Evolutionary conservation across 2,888 invertebrate species (phyloP).

Genomic region (Strigamia maritima): DNA sequence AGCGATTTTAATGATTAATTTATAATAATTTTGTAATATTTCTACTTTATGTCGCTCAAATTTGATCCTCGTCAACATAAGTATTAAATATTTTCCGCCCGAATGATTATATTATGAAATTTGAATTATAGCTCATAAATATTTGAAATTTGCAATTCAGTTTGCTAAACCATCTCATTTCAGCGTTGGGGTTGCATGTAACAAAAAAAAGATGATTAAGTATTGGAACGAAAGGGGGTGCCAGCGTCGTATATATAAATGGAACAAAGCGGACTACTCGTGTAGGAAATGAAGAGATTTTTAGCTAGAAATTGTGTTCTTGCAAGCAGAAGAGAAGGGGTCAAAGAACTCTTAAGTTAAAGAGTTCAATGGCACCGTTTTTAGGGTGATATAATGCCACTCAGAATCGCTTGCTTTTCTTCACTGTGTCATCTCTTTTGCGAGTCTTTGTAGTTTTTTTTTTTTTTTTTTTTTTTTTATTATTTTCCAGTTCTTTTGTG

Average conservation of each 20-base stretch:
- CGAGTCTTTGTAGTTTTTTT: background rate
- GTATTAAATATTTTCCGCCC: background rate
- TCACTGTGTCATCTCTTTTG: conserved; percentile 7
- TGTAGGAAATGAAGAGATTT: conserved; percentile 20
- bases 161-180: background rate
- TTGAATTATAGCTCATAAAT: background rate
- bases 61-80: background rate
- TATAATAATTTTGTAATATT: background rate
- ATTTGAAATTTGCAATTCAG: background rate
- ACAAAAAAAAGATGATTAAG: background rate
- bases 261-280: background rate
- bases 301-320: background rate
- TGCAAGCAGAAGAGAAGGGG: background rate
- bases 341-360: conserved; percentile 14
- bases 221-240: background rate
- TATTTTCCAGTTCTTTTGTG: background rate
- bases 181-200: background rate
- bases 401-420: background rate
- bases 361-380: conserved; percentile 20
- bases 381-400: conserved; percentile 7
- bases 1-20: background rate
- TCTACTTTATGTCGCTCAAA: background rate
- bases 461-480: background rate
- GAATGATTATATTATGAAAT: background rate
- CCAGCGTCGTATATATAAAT: background rate